A percentile compares a stretch with the other conserved stretches of the same genome.
Conservation (phyloP, 2,888 invertebrate species). For the Strigamia transsilvanica region DNA sequence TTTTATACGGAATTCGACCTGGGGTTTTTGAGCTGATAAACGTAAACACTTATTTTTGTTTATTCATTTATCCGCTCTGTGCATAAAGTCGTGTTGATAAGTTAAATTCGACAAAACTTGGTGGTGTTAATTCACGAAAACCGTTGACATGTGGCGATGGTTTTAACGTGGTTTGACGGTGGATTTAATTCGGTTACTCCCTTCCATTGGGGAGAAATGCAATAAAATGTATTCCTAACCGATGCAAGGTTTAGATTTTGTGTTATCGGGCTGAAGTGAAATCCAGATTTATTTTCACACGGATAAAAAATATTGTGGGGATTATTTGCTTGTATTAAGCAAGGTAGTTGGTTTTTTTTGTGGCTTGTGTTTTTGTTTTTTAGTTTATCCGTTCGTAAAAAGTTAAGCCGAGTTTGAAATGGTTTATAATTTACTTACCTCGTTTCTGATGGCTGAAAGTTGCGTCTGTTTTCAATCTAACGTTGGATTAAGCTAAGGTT, state of each 20-base stretch:
- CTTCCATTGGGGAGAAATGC: not conserved
- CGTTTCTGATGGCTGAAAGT: not conserved
- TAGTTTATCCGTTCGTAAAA: not conserved
- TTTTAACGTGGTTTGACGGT: not conserved
- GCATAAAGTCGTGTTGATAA: not conserved
- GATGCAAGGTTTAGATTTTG: not conserved
- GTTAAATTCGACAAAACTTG: not conserved
- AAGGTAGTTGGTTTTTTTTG: too few species aligned
- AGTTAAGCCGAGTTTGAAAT: not conserved
- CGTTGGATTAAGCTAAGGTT: not conserved
- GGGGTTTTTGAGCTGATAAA: not conserved
- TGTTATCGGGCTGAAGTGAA: not conserved
- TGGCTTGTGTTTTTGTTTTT: not conserved
- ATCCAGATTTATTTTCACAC: not conserved
- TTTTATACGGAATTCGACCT: constrained; percentile 22
- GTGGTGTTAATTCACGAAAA: not conserved
- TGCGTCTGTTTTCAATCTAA: constrained; percentile 19
- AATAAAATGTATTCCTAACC: constrained; percentile 1
- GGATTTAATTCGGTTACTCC: not conserved
- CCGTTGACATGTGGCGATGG: not conserved
- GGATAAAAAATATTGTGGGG: not conserved
- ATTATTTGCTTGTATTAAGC: not conserved
- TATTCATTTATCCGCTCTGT: not conserved
- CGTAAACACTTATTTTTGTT: constrained; percentile 14
- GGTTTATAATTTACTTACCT: constrained; percentile 37